A percentile compares a stretch with the other conserved stretches of the same genome.
Evolutionary conservation across 1,140 invertebrate genomes (phyloP).

Genomic region (Metaphire vulgaris): DNA sequence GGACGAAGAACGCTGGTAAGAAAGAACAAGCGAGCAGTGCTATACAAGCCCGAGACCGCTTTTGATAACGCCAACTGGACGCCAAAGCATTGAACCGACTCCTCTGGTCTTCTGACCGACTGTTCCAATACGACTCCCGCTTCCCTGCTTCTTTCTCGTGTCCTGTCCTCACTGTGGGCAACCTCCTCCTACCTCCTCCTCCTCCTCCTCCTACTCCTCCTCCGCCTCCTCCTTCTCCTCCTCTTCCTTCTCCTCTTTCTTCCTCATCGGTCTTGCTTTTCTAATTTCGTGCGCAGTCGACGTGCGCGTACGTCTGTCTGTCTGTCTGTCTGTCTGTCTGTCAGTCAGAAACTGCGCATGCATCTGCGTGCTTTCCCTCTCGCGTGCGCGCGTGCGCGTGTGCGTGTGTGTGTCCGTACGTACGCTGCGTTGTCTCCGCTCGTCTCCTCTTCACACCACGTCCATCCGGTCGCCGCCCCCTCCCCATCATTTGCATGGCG

Average conservation of each 20-base stretch:
- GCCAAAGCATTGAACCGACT: neutral
- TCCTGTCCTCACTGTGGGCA: neutral
- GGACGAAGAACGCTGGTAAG: no score
- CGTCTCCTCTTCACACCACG: no score
- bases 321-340: constrained; percentile 4
- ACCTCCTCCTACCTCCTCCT: neutral
- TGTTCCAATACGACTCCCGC: neutral
- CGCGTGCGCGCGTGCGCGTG: neutral
- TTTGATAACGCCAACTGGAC: no score
- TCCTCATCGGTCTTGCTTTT: neutral
- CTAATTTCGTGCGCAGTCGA: neutral
- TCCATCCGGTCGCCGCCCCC: no score
- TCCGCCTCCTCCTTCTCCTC: neutral
- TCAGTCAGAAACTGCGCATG: neutral
- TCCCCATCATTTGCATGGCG: no score
- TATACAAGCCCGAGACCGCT: no score
- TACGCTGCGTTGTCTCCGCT: no score
- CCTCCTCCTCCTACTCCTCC: neutral
- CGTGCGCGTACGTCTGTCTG: neutral
- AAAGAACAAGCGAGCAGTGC: no score
- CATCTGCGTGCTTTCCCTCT: neutral
- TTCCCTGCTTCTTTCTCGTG: neutral
- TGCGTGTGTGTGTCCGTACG: neutral
- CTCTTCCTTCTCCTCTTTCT: neutral
- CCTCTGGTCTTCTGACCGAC: neutral